Base-by-base conservation (phyloP, 2,888 invertebrate species). In the Erebia aethiops region DNA sequence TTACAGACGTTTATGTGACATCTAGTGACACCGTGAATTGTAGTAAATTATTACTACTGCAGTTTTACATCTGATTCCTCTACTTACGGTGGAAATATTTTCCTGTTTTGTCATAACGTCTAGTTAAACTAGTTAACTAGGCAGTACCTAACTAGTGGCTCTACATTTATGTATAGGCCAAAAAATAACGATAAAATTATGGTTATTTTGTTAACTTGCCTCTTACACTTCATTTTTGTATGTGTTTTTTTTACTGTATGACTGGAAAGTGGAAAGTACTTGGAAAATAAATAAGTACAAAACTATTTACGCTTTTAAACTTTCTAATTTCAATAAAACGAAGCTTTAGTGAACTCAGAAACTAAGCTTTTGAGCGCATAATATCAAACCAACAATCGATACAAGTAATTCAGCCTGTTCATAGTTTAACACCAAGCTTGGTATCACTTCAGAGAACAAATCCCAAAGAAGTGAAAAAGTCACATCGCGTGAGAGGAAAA, bases 401-500 rank as follows among this genome's bases (percentile, higher is more conserved):
- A 61, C 16, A 43, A 61, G 43, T 46, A 46, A 64, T 64, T 52
- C 54, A 3, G 62, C 41, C 26, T 62, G 26, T 62, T 41, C 62
- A 52, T 65, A 56, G 52, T 56, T 70, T 70, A 69, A 69, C 72
- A 71, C 79, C 77, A 75, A 76, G 76, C 78, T 78, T 75, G 77
- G 74, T 76, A 71, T 75, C 77, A 77, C 58, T 81, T 79, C 80
- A 83, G 82, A 84, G 82, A 82, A 80, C 80, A 66, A 80, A 76
- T 79, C 81, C 79, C 79, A 75, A 77, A 77, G 75, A 75, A 83
- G 82, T 83, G 86, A 87, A 87, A 86, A 90, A 89, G 84, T 84
- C 82, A 83, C 73, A 87, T 89, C 87, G 89, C 88, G 88, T 91
- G 91, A 91, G 92, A 92, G 90, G 91, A 91, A 92, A 91, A 92